Evolutionary conservation across 1,140 invertebrate species (phyloP), one percentile per base, ranked within the genome.

Genomic region (Lysiphlebus fabarum): DNA sequence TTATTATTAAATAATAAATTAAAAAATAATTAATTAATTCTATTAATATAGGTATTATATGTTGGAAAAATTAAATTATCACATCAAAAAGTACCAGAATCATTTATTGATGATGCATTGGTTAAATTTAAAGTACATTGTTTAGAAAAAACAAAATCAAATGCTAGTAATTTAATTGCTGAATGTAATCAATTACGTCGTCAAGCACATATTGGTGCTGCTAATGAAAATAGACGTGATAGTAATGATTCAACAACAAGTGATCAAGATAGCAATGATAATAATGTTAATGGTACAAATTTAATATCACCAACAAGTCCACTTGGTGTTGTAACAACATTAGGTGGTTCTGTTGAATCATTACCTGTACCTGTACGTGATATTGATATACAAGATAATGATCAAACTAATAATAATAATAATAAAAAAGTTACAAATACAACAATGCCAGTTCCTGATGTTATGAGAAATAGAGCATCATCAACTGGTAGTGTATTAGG

Each of bases 21-120:
- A 1, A 41, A 47, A 10, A 40, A 33, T 17, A 47, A n/a, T n/a
- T 10, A 7, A 41, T 26, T 12, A 26, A 50, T 37, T 38, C 41
- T 59, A 37, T 26, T 55, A 33, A 58, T 81, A 34, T 72, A 92
- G 88, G 90, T 93, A 0, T 80, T 94, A 45, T 95, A 95, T 72
- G 86, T 93, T 57, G 92, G 92, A 4, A 94, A 93, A 80, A 91
- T 94, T 7, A 86, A 88, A 62, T 89, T 93, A 57, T 89, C 88
- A 38, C 87, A 90, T 72, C 85, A 89, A 72, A 93, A 92, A 72
- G 90, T 95, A 14, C 88, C 91, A 5, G 89, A 91, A 65, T 85
- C 87, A 0, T 90, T 96, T 64, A 94, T 96, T 59, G 94, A 98
- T 71, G 92, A 95, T 70, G 90, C 92, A 9, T 77, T 96, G 38